Base-by-base conservation (phyloP, 30 jellyfish, hydroid and myxozoan species). In the Chrysaora quinquecirrha region DNA sequence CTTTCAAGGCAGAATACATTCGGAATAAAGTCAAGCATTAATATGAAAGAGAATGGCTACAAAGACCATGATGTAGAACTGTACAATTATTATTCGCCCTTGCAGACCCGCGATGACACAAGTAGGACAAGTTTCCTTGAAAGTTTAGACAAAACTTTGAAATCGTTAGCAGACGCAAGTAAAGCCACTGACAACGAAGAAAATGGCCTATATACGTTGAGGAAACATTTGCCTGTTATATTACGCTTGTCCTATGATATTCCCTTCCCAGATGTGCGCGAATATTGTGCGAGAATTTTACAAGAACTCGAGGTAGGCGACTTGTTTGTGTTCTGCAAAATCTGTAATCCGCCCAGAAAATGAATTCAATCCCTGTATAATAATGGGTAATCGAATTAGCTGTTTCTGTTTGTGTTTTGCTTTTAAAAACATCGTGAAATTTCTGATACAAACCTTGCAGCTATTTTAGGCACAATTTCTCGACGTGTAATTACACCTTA, bases 241-340 rank as follows among this genome's bases (percentile, higher is more conserved):
- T 61, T 94, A 49, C 52, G 99, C 35, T 85, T 94, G 1, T 83
- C 97, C 18, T 84, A 87, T 47, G 99, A 94, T 58, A 88, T 97
- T 61, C 99, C 99, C 0, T 94, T 94, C 66, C 88, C 87, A 1
- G 99, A 94, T 83, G 99, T 94, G 38, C 75, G 99, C 34, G 96
- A 83, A 69, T 67, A 86, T 19, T 94, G 97, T 64, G 89, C 95
- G 35, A 61, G 90, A 58, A 87, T 94, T 34, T 75, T 94, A 20
- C 88, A 76, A 75, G 93, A 88, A 31, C 95, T 94, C 3, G 99
- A 94, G 96, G 99, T 94, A 58, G n/a, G n/a, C n/a, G n/a, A n/a
- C n/a, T n/a, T n/a, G n/a, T n/a, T n/a, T n/a, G n/a, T n/a, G n/a
- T n/a, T n/a, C n/a, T n/a, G n/a, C n/a, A n/a, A n/a, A n/a, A n/a